These are phyloP conservation scores for human (Homo sapiens) DNA, from an alignment of 2,113 vertebrate genomes.

Conservation along the genomic window GRCh38 chr2:79607501-79608000, in stretches of 20 bases:
- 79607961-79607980: background rate
- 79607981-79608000: background rate
- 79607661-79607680: background rate
- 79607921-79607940: background rate
- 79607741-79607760: background rate
- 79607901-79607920: background rate
- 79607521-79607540: background rate
- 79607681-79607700: background rate
- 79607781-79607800: background rate
- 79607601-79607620: background rate
- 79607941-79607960: background rate
- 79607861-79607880: background rate
- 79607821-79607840: background rate
- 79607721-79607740: background rate
- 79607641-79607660: background rate
- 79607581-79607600: background rate
- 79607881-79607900: background rate
- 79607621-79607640: background rate
- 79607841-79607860: background rate
- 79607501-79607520: background rate
- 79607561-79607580: background rate
- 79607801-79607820: background rate
- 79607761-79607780: background rate
- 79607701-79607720: background rate
- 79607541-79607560: background rate